Evolutionary conservation across 2,888 invertebrate genomes (phyloP), one percentile per base, ranked within the genome.

Genomic region (Lomographa bimaculata): DNA sequence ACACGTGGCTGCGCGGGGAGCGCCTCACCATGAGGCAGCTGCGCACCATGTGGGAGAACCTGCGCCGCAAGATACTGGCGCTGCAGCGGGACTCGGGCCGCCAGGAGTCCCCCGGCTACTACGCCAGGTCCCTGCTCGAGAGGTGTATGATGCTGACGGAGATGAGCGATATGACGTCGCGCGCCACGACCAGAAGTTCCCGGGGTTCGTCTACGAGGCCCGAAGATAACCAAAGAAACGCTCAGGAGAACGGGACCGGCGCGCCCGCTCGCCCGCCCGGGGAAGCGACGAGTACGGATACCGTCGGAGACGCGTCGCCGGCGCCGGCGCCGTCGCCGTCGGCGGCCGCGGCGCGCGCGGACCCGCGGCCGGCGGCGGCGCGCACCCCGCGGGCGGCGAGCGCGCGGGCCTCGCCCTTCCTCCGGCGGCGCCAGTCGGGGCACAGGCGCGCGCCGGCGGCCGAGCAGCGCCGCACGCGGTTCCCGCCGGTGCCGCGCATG

Each of bases 41-140:
- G 34, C 89, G 93, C 4, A 82, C 80, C 16, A 90, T 93, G 89
- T 92, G 93, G 89, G 91, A 92, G 42, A 91, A 92, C 60, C 78
- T 94, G 44, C 91, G 92, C 10, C 73, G 91, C 19, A 91, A 92
- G 35, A 90, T 93, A 51, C 73, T 91, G 41, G 70, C 84, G 51
- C 64, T 92, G 35, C 85, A 92, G 49, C 72, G 91, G 44, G 86
- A 90, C 54, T 82, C 87, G 0, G 79, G 81, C 7, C 60, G 78
- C 29, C 78, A 73, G 44, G 82, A 80, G 41, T 56, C 78, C 25
- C 80, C 81, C 1, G 77, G 73, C 29, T 79, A 79, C 56, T 87
- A 84, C 47, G 80, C 83, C 5, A 72, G 86, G 46, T 79, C 85
- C 2, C 67, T 89, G 23, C 56, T 85, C 18, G 85, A 86, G 48